Evolutionary conservation across 1,140 invertebrate species (phyloP).

Genomic region (Rhagoletis zephyria): DNA sequence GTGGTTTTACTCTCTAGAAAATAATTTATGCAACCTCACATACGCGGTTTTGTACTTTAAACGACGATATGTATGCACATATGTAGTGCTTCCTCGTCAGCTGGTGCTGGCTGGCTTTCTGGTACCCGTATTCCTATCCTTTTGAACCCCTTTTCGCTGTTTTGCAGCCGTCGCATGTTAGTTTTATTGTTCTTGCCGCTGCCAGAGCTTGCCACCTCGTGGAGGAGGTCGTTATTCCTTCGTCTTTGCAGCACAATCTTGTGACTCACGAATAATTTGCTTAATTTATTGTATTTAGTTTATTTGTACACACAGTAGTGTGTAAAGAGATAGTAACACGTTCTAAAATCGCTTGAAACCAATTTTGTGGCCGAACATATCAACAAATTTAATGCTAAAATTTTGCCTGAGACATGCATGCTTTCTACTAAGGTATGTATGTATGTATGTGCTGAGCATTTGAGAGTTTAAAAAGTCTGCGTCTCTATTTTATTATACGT

Average conservation of each 20-base stretch:
- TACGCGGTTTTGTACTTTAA: no score
- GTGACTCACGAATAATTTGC: background rate
- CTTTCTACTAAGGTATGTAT: no score
- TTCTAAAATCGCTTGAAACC: no score
- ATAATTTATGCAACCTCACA: no score
- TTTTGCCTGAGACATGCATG: no score
- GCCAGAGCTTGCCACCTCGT: background rate
- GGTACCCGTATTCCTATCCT: background rate
- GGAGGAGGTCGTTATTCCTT: conserved; percentile 1
- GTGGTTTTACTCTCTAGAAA: no score
- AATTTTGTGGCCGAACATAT: no score
- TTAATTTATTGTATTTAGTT: background rate
- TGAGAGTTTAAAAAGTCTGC: no score
- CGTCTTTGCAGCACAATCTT: background rate
- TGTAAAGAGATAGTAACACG: background rate
- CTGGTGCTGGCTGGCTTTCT: background rate
- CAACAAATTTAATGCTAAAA: no score
- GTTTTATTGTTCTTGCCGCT: background rate
- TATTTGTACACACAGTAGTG: background rate
- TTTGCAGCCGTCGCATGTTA: background rate
- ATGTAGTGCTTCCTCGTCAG: background rate
- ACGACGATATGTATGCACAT: background rate
- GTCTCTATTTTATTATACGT: no score
- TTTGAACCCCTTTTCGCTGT: background rate
- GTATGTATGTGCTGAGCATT: no score